Base-by-base conservation (phyloP, 2,113 vertebrate genomes). In the Nothoprocta pentlandii region DNA sequence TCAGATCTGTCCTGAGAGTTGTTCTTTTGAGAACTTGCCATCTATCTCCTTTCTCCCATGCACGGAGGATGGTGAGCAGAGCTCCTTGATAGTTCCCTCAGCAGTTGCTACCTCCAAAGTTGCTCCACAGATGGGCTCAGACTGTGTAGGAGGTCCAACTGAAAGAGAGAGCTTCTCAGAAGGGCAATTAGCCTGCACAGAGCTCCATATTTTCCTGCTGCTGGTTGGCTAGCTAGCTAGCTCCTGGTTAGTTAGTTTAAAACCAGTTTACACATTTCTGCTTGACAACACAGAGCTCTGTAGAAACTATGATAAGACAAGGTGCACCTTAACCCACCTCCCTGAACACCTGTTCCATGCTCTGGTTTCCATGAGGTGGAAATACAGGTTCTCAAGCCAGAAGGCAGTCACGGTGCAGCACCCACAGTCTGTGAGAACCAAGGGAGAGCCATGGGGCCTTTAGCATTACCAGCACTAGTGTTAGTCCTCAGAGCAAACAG, bases 81-180 rank as follows among this genome's bases (percentile, higher is more conserved):
- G 59, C 7, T 91, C 36, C 49, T 32, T 44, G 74, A 51, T 59
- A 77, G 1, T 28, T 53, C n/a, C 70, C 46, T 78, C 42, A 39
- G 42, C 59, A 79, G 54, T 42, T 41, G 53, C 54, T 94, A 67
- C 75, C 46, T 78, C 41, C 34, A 46, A 53, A 79, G 54, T 42
- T 42, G 53, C 54, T 94, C 71, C 75, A 62, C 81, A 83, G 81
- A 42, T 70, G 54, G 63, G 5, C 58, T 92, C 54, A 83, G 54
- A 17, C 41, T 77, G 59, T 42, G 81, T 63, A 77, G 84, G 68
- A 91, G 70, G 78, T 85, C 78, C 64, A 73, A 25, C 36, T 67
- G 49, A 69, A 84, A 66, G 44, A 19, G 39, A 85, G 21, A 16
- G 39, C 62, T 82, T 77, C 85, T 77, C 41, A 54, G 41, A 74